phyloP scores from a whole-genome alignment of 2,797 vertebrate genomes.

The Oryzias sinensis region DNA sequence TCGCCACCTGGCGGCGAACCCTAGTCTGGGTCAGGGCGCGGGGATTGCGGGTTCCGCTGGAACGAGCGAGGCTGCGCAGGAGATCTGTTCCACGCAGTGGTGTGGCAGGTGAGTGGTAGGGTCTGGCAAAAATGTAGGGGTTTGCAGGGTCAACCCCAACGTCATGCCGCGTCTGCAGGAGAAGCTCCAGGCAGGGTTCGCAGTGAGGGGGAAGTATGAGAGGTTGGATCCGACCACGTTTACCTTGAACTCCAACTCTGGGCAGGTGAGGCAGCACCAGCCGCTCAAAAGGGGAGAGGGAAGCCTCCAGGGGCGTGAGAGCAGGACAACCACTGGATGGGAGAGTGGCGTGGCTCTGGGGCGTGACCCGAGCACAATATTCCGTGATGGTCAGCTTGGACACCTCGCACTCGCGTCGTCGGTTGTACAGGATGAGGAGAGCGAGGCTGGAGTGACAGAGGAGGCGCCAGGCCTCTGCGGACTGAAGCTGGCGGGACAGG shows the following conservation, averaged over 20 bases:
- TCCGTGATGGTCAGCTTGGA: slow-evolving; percentile 79
- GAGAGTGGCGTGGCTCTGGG: slow-evolving; percentile 69
- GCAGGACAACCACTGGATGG: slow-evolving; percentile 65
- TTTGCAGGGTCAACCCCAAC: slow-evolving; percentile 80
- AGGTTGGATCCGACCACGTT: slow-evolving; percentile 80
- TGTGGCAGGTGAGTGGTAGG: slow-evolving; percentile 81
- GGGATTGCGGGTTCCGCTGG: slow-evolving; percentile 79
- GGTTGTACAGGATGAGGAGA: slow-evolving; percentile 82
- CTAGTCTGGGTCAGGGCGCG: slow-evolving; percentile 79
- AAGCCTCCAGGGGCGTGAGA: slow-evolving; percentile 80
- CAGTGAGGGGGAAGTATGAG: slow-evolving; percentile 82
- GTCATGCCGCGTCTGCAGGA: slow-evolving; percentile 77
- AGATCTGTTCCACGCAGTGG: slow-evolving; percentile 81
- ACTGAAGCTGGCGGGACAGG: slow-evolving; percentile 76
- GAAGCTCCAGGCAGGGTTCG: slow-evolving; percentile 80
- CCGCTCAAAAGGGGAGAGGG: slow-evolving; percentile 81
- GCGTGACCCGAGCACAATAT: slow-evolving; percentile 72
- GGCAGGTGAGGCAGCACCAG: slow-evolving; percentile 80
- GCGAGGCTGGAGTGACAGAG: slow-evolving; percentile 83
- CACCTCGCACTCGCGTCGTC: slow-evolving; percentile 81
- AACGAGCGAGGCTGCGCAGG: slow-evolving; percentile 78
- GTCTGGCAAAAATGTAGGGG: slow-evolving; percentile 79
- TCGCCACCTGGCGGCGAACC: slow-evolving; percentile 81
- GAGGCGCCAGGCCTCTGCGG: slow-evolving; percentile 81
- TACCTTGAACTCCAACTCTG: slow-evolving; percentile 79